Base-by-base conservation (phyloP, 2,797 vertebrate species). In the Tamandua tetradactyla region DNA sequence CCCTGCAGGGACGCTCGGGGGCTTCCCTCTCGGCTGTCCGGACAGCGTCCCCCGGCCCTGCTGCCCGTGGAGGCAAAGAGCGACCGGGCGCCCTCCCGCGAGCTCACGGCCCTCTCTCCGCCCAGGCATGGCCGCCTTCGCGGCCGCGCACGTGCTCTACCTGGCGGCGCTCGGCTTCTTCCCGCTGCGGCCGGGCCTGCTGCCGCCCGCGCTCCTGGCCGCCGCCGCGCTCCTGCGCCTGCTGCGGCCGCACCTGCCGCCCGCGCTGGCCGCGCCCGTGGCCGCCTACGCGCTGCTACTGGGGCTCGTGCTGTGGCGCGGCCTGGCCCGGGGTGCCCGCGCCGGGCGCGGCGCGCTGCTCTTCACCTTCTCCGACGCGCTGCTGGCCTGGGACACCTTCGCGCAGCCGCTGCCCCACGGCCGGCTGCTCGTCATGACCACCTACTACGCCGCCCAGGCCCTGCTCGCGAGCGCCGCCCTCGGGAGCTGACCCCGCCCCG, bases 361-460 rank as follows among this genome's bases (percentile, higher is more conserved):
- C 55, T 99, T 99, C 90, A 49, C 98, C 0, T 20, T 98, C n/a
- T 99, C 99, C 0, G 99, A 99, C 44, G 0, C 98, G 0, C 83
- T 98, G 0, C 98, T 99, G 71, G 98, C 98, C 30, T 75, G 99
- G 64, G 97, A 99, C 42, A 72, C 94, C 12, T 99, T 99, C 72
- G 98, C 98, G 37, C 97, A 94, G 12, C 59, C 94, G 0, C 44
- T 98, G 30, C 90, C 96, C 1, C 64, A 76, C 0, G 96, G 97
- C 7, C 96, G 94, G 5, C 13, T 91, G 12, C 2, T 98, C 44
- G 94, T 98, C 92, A 99, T 99, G 99, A 95, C 90, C 27, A 99
- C 99, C 4, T 99, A 99, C 95, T 99, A 99, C 72, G 81, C 98
- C 0, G 99, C 98, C 2, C 99, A 99, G 98, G 42, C 98, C 25